Percentiles rank a stretch among this genome's conserved stretches.
Conservation (phyloP, 2,113 vertebrate species). For the Apaloderma vittatum region DNA sequence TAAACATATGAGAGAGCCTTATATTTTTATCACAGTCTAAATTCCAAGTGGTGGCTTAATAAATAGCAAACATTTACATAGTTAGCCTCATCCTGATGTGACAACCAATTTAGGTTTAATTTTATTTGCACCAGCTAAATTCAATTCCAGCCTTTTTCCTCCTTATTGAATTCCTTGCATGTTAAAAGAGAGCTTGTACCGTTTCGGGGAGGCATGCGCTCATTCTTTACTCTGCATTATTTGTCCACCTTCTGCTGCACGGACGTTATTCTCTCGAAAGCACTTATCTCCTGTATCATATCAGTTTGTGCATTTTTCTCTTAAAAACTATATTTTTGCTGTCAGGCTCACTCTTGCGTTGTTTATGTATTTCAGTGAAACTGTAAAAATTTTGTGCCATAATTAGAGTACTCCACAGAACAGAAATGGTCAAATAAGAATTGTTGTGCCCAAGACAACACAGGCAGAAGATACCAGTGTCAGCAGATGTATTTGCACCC, state of each 20-base stretch:
- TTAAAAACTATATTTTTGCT: neutral
- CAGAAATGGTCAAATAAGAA: neutral
- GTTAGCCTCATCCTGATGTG: slow-evolving; percentile 69
- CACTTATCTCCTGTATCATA: neutral
- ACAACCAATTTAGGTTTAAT: slow-evolving; percentile 77
- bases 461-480: neutral
- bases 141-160: slow-evolving; percentile 48
- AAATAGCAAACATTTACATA: slow-evolving; percentile 74
- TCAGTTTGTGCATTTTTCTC: neutral
- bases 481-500: neutral
- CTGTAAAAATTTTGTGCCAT: neutral
- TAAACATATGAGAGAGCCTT: neutral
- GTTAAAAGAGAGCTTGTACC: slow-evolving; percentile 45
- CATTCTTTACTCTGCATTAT: neutral
- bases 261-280: neutral
- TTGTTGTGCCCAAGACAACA: neutral
- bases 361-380: neutral
- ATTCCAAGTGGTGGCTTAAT: slow-evolving; percentile 46
- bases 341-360: neutral
- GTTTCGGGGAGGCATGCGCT: slow-evolving; percentile 13
- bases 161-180: slow-evolving; percentile 6
- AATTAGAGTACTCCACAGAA: neutral
- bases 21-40: slow-evolving; percentile 25
- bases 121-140: slow-evolving; percentile 74
- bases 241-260: neutral